These are phyloP conservation scores for Oegoconia quadripuncta DNA, from an alignment of 2,888 invertebrate genomes.

Conservation along the genomic window DNA sequence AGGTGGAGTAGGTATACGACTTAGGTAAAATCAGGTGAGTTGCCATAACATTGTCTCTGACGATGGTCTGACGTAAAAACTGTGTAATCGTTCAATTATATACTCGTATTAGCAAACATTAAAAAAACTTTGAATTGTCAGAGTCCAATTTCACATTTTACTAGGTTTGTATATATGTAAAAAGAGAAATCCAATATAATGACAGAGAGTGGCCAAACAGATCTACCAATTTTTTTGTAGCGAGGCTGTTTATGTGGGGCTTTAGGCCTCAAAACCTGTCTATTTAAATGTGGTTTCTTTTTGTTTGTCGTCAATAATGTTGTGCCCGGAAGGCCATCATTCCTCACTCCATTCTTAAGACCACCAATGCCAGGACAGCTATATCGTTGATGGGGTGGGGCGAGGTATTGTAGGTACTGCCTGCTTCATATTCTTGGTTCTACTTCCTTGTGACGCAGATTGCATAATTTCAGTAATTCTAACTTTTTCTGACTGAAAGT, in stretches of 20 bases:
- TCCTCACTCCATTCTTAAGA: slow-evolving; percentile 47
- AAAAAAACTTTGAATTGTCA: too few relatives aligned
- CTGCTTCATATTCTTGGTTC: slow-evolving; percentile 36
- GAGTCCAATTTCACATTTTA: too few relatives aligned
- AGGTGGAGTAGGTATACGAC: too few relatives aligned
- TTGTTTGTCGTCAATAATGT: slow-evolving; percentile 48
- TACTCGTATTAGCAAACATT: too few relatives aligned
- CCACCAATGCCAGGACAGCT: slow-evolving; percentile 57
- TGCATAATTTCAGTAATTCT: slow-evolving; percentile 21
- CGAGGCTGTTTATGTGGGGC: background rate
- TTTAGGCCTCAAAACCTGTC: slow-evolving; percentile 19
- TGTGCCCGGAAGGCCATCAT: slow-evolving; percentile 41
- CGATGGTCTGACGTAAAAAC: too few relatives aligned
- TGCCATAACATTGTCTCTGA: too few relatives aligned
- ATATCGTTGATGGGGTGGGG: slow-evolving; percentile 56
- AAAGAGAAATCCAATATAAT: too few relatives aligned
- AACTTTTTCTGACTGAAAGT: slow-evolving; percentile 7
- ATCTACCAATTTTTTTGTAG: too few relatives aligned
- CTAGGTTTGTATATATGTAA: too few relatives aligned
- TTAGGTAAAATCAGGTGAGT: too few relatives aligned
- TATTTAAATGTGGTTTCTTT: slow-evolving; percentile 32
- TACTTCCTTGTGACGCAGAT: slow-evolving; percentile 40
- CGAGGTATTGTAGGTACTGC: slow-evolving; percentile 41
- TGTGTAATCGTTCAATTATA: too few relatives aligned
- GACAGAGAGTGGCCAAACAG: too few relatives aligned